Evolutionary conservation across 2,113 vertebrate species (phyloP), one percentile per base, ranked within the genome.

Genomic region (Elachura formosa): DNA sequence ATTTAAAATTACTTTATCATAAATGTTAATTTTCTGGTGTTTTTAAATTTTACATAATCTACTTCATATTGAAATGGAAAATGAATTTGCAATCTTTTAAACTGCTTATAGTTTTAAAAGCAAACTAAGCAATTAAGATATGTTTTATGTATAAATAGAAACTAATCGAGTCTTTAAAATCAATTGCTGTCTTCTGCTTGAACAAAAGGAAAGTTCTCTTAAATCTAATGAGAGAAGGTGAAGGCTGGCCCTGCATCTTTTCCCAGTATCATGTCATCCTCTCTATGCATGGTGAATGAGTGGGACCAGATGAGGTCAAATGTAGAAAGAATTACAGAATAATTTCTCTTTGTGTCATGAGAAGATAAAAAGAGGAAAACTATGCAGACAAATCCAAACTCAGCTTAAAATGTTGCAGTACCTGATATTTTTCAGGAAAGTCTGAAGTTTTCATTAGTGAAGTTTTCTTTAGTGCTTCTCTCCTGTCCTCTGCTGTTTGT

Each of bases 211-310:
- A 81, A 66, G 10, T 55, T 67, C 5, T 90, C 5, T 33, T 87
- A 62, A 14, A 52, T 49, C 25, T 25, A 82, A 25, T 33, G n/a
- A 66, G 36, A 68, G 21, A 54, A 63, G 10, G 24, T 1, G 4
- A 72, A 55, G 31, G 11, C 24, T 79, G 24, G 7, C 34, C 16
- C 46, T 61, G 6, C 31, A n/a, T n/a, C 17, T 58, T 87, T 90
- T 58, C 49, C 55, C 26, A 67, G 3, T 48, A 28, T 62, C 11
- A 15, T 49, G 26, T 24, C 21, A 38, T 55, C 29, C 58, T 59
- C 20, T 54, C 12, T 21, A 3, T 12, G 14, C 14, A 29, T 2
- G 2, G 43, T 63, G 29, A 54, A 59, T 4, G 4, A 49, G 1
- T 34, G 20, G 33, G 33, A 67, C 41, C 34, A 79, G 23, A 76